These are phyloP conservation scores for Ecliptopera silaceata DNA, from an alignment of 2,888 invertebrate species.

Conservation along the genomic window DNA sequence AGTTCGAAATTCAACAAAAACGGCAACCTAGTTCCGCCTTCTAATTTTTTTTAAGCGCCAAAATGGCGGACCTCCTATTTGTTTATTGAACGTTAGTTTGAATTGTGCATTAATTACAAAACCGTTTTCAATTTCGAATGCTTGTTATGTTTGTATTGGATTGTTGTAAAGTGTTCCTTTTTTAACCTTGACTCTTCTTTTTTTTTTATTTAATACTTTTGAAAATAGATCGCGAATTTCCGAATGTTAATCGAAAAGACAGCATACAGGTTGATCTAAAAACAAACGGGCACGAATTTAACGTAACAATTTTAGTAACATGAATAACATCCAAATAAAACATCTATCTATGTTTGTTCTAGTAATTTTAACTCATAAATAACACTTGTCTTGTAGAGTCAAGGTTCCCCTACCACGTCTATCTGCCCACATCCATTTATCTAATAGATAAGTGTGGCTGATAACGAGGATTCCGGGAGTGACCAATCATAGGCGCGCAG, in stretches of 20 bases:
- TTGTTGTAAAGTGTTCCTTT: too few relatives aligned
- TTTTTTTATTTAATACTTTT: too few relatives aligned
- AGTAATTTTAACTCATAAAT: constrained; percentile 16
- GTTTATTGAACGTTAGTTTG: constrained; percentile 60
- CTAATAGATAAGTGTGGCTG: constrained; percentile 26
- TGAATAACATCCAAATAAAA: neutral
- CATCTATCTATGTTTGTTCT: constrained; percentile 2
- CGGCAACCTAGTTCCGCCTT: constrained; percentile 81
- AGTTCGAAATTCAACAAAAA: constrained; percentile 80
- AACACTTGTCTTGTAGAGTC: constrained; percentile 17
- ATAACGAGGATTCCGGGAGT: constrained; percentile 25
- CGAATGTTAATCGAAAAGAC: too few relatives aligned
- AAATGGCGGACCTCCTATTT: constrained; percentile 77
- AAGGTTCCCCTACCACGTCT: constrained; percentile 28
- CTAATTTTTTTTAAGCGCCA: constrained; percentile 79
- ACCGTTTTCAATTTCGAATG: constrained; percentile 23
- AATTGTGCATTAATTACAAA: constrained; percentile 19
- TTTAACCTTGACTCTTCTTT: too few relatives aligned
- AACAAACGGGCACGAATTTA: neutral
- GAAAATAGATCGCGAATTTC: too few relatives aligned
- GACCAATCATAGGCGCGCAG: constrained; percentile 24
- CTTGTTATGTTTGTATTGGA: constrained; percentile 3
- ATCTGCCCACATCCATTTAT: constrained; percentile 30
- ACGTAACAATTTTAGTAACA: neutral
- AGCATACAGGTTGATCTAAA: too few relatives aligned